Evolutionary conservation across 2,888 invertebrate genomes (phyloP).

Genomic region (Scotopteryx bipunctaria): DNA sequence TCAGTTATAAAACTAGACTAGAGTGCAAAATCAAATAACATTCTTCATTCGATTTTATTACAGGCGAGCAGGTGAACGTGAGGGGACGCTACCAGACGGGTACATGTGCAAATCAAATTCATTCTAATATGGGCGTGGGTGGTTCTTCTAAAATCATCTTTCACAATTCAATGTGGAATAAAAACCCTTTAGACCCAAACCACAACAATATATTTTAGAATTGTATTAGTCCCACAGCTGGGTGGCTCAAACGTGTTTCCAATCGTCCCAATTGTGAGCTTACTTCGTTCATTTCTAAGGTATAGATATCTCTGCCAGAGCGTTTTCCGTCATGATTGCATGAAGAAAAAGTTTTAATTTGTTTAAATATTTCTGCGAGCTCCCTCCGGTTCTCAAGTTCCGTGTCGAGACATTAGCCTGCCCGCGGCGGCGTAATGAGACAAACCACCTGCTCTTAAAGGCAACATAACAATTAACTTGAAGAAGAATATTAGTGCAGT

Average conservation of each 20-base stretch:
- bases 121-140: background rate
- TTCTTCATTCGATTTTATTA: conserved; percentile 1
- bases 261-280: no score
- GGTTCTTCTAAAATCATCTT: background rate
- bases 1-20: background rate
- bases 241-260: no score
- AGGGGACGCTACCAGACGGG: background rate
- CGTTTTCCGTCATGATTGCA: no score
- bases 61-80: background rate
- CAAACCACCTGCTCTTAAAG: conserved; percentile 80
- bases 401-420: conserved; percentile 67
- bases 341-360: conserved; percentile 80
- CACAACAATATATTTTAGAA: no score
- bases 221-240: no score
- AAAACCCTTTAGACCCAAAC: conserved; percentile 59
- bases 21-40: background rate
- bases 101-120: background rate
- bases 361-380: conserved; percentile 78
- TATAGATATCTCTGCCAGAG: no score
- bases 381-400: conserved; percentile 66
- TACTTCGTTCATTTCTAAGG: no score
- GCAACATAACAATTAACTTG: conserved; percentile 80
- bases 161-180: conserved; percentile 23
- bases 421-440: conserved; percentile 73
- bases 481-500: conserved; percentile 80